A percentile compares a stretch with the other conserved stretches of the same genome.
Evolutionary conservation across 2,113 vertebrate genomes (phyloP).

Genomic region (Daboia siamensis): DNA sequence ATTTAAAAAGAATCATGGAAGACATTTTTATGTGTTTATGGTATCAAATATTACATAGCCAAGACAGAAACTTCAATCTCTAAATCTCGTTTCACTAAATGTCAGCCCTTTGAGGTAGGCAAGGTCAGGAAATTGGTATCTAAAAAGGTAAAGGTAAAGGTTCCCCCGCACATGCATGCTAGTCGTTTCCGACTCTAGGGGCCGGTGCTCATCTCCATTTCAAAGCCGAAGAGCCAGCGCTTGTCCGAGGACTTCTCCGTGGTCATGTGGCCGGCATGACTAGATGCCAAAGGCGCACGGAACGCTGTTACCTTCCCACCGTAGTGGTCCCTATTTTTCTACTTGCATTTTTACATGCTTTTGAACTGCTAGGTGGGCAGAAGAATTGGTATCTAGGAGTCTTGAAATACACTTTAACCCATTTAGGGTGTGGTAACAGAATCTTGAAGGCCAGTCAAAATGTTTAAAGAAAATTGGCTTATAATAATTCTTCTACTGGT

Average conservation of each 20-base stretch:
- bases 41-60: not conserved
- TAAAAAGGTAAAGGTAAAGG: too few species aligned
- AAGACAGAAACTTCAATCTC: not conserved
- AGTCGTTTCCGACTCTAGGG: too few species aligned
- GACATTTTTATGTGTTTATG: not conserved
- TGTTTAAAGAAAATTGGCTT: not conserved
- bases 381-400: not conserved
- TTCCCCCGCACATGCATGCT: too few species aligned
- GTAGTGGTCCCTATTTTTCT: too few species aligned
- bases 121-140: not conserved
- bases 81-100: not conserved
- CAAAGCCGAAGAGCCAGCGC: too few species aligned
- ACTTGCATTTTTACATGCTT: too few species aligned
- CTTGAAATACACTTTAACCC: not conserved
- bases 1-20: not conserved
- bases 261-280: too few species aligned
- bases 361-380: too few species aligned
- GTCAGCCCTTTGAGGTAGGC: not conserved
- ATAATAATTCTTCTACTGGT: not conserved
- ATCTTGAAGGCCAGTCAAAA: not conserved
- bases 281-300: too few species aligned
- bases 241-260: too few species aligned
- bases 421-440: not conserved
- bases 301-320: too few species aligned
- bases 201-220: too few species aligned